Evolutionary conservation across 2,113 vertebrate species (phyloP).

Genomic region (Phrynosoma platyrhinos): DNA sequence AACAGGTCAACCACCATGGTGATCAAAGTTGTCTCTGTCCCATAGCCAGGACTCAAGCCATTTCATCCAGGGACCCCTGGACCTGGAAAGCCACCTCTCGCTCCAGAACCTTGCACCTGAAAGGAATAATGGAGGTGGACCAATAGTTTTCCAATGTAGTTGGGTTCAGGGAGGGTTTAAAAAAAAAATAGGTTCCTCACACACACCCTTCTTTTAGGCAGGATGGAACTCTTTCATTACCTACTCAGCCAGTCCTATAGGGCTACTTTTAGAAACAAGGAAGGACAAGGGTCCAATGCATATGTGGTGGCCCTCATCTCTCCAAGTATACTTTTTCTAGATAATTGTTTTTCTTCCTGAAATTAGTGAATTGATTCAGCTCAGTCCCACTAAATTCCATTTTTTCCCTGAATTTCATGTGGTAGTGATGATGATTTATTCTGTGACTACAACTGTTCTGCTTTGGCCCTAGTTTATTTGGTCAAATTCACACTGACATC

Average conservation of each 20-base stretch:
- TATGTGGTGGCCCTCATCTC: no score
- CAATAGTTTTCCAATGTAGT: no score
- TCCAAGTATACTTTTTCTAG: not conserved
- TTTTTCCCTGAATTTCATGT: not conserved
- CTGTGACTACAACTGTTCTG: not conserved
- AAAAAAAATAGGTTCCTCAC: no score
- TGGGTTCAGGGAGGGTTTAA: no score
- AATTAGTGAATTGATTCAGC: not conserved
- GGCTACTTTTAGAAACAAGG: not conserved
- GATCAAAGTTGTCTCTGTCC: no score
- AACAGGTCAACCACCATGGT: no score
- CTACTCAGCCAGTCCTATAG: not conserved
- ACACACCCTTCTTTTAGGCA: not conserved
- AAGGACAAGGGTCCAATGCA: not conserved
- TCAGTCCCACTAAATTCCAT: not conserved
- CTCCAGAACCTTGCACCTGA: no score
- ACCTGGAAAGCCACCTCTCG: no score
- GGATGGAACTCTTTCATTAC: not conserved
- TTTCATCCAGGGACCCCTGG: no score
- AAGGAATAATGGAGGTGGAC: no score
- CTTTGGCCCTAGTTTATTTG: not conserved
- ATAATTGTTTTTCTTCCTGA: not conserved
- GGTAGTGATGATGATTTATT: not conserved
- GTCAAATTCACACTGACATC: not conserved
- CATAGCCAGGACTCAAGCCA: no score